A percentile compares a stretch with the other conserved stretches of the same genome.
Conservation (phyloP, 2,888 invertebrate genomes). For the Heterodera filipjevi region DNA sequence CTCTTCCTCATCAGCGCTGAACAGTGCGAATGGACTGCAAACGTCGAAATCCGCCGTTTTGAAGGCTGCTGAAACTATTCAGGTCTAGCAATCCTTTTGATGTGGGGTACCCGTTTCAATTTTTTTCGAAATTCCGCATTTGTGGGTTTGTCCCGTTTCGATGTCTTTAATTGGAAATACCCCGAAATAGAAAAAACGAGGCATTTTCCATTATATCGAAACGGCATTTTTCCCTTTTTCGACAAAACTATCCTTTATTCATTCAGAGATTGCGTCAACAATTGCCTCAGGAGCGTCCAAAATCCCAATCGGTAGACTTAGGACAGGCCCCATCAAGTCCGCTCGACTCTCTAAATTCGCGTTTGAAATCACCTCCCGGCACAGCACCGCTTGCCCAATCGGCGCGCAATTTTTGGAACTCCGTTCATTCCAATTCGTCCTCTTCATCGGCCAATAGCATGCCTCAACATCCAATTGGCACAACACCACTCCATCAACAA, state of each 20-base stretch:
- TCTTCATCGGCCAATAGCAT: background rate
- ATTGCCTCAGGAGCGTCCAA: conserved; percentile 11
- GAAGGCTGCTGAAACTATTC: conserved; percentile 16
- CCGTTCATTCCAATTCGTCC: conserved; percentile 2
- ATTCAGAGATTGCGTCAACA: conserved; percentile 24
- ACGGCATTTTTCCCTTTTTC: too few relatives aligned
- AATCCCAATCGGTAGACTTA: conserved; percentile 16
- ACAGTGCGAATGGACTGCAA: conserved; percentile 25
- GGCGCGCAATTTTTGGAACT: conserved; percentile 25
- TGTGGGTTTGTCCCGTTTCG: too few relatives aligned
- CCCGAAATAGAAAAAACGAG: too few relatives aligned
- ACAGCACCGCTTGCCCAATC: conserved; percentile 19
- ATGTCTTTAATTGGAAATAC: too few relatives aligned
- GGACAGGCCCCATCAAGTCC: conserved; percentile 3
- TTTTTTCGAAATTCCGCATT: too few relatives aligned
- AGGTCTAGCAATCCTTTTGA: background rate
- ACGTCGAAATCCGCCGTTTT: conserved; percentile 17
- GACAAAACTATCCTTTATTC: background rate
- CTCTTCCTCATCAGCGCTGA: conserved; percentile 8
- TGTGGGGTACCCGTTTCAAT: too few relatives aligned
- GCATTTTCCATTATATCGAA: too few relatives aligned
- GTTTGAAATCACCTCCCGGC: conserved; percentile 10
- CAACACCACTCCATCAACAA: conserved; percentile 23
- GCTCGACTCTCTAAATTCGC: background rate
- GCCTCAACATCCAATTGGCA: conserved; percentile 17